These are phyloP conservation scores for Phymatocera aterrima DNA, from an alignment of 2,888 invertebrate species.

Conservation along the genomic window DNA sequence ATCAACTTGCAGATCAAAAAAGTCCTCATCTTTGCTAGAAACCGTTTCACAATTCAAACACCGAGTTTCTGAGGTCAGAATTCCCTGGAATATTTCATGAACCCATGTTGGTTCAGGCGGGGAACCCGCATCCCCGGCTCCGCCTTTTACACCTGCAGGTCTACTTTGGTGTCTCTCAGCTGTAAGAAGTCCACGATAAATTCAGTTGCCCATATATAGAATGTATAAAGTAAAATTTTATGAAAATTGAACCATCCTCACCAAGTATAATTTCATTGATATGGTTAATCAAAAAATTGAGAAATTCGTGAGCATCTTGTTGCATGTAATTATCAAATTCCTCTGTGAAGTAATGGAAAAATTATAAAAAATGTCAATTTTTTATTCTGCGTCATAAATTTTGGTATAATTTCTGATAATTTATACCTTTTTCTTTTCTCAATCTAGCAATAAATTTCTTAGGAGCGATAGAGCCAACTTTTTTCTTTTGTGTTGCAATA, in stretches of 20 bases:
- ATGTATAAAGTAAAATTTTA: no score
- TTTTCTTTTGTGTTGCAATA: slow-evolving; percentile 99
- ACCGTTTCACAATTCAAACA: slow-evolving; percentile 99
- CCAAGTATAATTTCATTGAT: slow-evolving; percentile 98
- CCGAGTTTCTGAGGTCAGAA: slow-evolving; percentile 98
- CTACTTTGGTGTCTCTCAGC: slow-evolving; percentile 87
- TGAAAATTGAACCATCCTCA: slow-evolving; percentile 73
- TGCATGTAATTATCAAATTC: slow-evolving; percentile 99
- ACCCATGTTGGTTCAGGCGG: slow-evolving; percentile 97
- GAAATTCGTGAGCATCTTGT: slow-evolving; percentile 99
- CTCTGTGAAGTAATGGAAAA: slow-evolving; percentile 81
- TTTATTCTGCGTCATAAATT: slow-evolving; percentile 8
- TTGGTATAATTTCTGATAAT: slow-evolving; percentile 39
- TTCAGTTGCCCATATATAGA: no score
- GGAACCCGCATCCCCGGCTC: slow-evolving; percentile 78
- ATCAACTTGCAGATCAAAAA: slow-evolving; percentile 99
- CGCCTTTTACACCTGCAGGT: slow-evolving; percentile 74
- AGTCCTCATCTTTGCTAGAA: slow-evolving; percentile 99
- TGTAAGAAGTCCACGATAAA: no score
- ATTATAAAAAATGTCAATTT: background rate
- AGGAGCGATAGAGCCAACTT: slow-evolving; percentile 99
- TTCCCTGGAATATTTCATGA: slow-evolving; percentile 99
- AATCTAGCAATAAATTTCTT: slow-evolving; percentile 99
- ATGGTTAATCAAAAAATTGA: slow-evolving; percentile 99
- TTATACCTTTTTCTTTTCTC: slow-evolving; percentile 98